These are phyloP conservation scores for Gadus chalcogrammus DNA, from an alignment of 2,113 vertebrate genomes.

Conservation along the genomic window DNA sequence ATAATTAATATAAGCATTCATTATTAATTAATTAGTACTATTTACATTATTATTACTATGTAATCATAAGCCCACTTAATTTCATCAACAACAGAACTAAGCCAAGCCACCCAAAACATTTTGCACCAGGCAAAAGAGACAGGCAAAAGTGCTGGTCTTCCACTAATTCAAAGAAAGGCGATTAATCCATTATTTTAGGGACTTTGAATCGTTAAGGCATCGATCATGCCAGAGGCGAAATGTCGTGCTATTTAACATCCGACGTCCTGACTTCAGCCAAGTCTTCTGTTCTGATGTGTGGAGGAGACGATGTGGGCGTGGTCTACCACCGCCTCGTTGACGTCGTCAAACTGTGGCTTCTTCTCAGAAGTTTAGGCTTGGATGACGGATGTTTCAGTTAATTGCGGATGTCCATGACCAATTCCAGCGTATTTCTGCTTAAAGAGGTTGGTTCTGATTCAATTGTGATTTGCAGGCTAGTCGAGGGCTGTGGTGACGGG, in stretches of 20 bases:
- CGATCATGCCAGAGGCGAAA: constrained; percentile 48
- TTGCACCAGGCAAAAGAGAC: constrained; percentile 37
- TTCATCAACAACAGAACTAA: too few species aligned
- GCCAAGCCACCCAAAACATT: too few species aligned
- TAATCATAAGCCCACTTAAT: not conserved
- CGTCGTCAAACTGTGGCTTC: constrained; percentile 9
- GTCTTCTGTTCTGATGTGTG: constrained; percentile 9
- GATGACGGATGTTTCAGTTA: constrained; percentile 32
- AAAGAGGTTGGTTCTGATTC: constrained; percentile 65
- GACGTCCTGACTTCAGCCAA: not conserved
- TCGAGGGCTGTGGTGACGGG: too few species aligned
- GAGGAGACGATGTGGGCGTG: constrained; percentile 25
- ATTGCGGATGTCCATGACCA: constrained; percentile 73
- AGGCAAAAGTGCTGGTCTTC: constrained; percentile 57
- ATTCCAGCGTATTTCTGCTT: constrained; percentile 74
- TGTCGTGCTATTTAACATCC: constrained; percentile 22
- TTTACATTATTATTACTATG: not conserved
- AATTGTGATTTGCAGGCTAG: not conserved
- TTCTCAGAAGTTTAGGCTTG: constrained; percentile 36
- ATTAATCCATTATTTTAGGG: constrained; percentile 55
- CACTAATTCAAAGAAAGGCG: constrained; percentile 60
- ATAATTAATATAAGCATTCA: too few species aligned
- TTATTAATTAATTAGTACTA: not conserved
- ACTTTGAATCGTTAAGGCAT: constrained; percentile 51
- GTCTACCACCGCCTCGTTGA: not conserved